Conservation (phyloP, 1,140 invertebrate genomes). For the Neodiprion lecontei region DNA sequence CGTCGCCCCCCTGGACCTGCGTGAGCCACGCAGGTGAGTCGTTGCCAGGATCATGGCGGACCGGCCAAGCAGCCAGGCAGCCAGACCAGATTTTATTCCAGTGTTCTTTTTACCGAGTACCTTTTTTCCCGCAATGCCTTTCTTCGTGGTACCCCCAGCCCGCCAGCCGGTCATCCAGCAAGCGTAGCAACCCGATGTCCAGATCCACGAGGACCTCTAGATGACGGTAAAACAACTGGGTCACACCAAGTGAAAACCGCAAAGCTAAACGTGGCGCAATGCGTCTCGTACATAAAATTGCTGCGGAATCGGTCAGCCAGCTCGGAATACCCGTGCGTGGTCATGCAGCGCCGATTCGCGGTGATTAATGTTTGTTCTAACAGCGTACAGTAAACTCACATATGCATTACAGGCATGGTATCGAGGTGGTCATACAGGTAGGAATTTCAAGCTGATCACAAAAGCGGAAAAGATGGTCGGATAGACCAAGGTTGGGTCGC, state of each 20-base stretch:
- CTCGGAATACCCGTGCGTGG: neutral
- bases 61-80: neutral
- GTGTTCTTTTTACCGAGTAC: neutral
- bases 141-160: neutral
- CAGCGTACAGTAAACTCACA: neutral
- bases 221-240: constrained; percentile 32
- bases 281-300: neutral
- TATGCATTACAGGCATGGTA: no score
- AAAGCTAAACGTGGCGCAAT: constrained; percentile 27
- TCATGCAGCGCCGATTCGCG: neutral
- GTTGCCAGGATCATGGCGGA: neutral
- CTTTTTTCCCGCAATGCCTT: neutral
- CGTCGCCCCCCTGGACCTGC: neutral
- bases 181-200: neutral
- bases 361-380: neutral
- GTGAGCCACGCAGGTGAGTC: constrained; percentile 2
- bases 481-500: neutral
- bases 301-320: neutral
- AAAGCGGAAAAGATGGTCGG: neutral
- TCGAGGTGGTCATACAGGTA: no score
- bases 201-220: neutral
- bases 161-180: neutral
- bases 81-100: constrained; percentile 6
- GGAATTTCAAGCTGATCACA: no score
- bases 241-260: constrained; percentile 48